These are phyloP conservation scores for Chalcosyrphus nemorum DNA, from an alignment of 2,888 invertebrate species.

Conservation along the genomic window DNA sequence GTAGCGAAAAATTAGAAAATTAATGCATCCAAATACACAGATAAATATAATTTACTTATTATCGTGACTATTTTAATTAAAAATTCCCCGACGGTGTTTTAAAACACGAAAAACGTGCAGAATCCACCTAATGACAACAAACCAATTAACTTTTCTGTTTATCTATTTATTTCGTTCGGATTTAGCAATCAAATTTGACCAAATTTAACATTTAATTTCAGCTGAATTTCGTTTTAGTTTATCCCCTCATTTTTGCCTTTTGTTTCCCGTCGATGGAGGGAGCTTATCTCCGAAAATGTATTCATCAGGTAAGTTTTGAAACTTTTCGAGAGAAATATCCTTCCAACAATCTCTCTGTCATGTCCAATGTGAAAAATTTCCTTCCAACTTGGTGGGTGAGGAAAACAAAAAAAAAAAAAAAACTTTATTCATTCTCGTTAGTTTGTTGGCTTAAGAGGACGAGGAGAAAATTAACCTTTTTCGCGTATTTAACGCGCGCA, in stretches of 20 bases:
- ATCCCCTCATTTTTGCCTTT: background rate
- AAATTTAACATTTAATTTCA: background rate
- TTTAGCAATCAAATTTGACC: background rate
- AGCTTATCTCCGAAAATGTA: background rate
- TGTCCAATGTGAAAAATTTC: conserved; percentile 42
- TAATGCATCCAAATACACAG: background rate
- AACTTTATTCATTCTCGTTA: conserved; percentile 7
- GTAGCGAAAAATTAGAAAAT: background rate
- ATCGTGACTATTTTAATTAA: conserved; percentile 16
- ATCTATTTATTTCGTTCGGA: background rate
- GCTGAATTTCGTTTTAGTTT: background rate
- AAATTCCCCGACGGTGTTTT: conserved; percentile 8
- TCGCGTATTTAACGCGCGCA: conserved; percentile 50
- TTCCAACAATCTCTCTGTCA: conserved; percentile 33
- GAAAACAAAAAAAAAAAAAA: conserved; percentile 1
- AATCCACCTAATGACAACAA: background rate
- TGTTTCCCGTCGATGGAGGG: background rate
- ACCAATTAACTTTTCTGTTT: conserved; percentile 8
- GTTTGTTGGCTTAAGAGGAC: conserved; percentile 1
- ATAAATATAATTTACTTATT: conserved; percentile 10
- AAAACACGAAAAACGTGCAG: background rate
- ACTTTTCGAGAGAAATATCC: conserved; percentile 4
- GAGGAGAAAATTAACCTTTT: conserved; percentile 53
- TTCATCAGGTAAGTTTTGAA: background rate
- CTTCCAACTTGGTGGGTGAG: no score